A percentile compares a stretch with the other conserved stretches of the same genome.
phyloP scores from a whole-genome alignment of 2,888 invertebrate species.

The Conchocele bisecta region DNA sequence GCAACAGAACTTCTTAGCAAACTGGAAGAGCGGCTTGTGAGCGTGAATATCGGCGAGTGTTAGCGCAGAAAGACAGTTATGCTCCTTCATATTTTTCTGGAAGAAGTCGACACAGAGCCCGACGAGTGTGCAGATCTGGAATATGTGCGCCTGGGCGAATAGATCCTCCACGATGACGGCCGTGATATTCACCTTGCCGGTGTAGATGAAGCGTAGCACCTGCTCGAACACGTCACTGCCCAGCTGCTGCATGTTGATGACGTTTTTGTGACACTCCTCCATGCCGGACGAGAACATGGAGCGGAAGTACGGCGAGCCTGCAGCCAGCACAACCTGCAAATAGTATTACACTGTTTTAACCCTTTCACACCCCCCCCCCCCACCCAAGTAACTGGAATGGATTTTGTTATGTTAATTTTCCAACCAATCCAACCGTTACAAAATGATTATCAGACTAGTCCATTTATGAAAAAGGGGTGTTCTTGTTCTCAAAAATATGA shows the following conservation, averaged over 20 bases:
- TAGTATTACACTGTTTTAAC: too few relatives aligned
- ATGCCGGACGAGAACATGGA: constrained; percentile 79
- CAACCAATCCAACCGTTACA: too few relatives aligned
- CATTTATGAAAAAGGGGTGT: too few relatives aligned
- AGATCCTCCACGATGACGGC: constrained; percentile 70
- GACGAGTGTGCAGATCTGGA: constrained; percentile 70
- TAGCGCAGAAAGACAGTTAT: constrained; percentile 75
- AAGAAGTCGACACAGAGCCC: constrained; percentile 71
- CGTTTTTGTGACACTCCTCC: constrained; percentile 75
- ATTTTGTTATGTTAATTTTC: too few relatives aligned
- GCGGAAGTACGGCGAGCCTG: constrained; percentile 76
- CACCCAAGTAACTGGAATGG: too few relatives aligned
- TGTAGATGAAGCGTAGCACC: constrained; percentile 74
- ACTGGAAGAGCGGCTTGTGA: constrained; percentile 72
- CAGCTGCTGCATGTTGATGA: constrained; percentile 72
- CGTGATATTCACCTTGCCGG: constrained; percentile 71
- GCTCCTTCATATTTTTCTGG: constrained; percentile 73
- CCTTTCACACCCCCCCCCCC: too few relatives aligned
- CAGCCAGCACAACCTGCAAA: constrained; percentile 77
- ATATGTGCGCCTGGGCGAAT: constrained; percentile 76
- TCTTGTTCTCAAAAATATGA: too few relatives aligned
- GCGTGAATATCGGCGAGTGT: constrained; percentile 75
- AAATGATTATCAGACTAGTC: too few relatives aligned
- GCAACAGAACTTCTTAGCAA: constrained; percentile 71
- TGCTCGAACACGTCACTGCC: constrained; percentile 73